Conservation (phyloP, 2,797 vertebrate species). For the Sebastes ruberrimus region DNA sequence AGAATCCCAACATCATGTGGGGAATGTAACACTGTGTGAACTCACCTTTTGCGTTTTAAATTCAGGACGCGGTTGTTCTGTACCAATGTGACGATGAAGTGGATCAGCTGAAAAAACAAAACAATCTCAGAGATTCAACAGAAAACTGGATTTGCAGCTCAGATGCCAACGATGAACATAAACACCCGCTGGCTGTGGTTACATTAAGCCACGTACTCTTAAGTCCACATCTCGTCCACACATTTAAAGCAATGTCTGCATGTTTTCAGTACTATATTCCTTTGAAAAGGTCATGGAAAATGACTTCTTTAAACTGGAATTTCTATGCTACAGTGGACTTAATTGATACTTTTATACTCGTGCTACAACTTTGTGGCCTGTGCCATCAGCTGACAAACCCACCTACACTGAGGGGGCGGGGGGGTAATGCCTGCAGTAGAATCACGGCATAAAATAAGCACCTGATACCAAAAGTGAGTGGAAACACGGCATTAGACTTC, state of each 20-base stretch:
- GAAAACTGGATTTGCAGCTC: neutral
- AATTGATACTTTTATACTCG: too few species aligned
- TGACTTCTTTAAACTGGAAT: too few species aligned
- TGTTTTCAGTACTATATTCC: too few species aligned
- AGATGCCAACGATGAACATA: neutral
- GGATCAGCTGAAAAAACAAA: conserved; percentile 86
- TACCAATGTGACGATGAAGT: conserved; percentile 95
- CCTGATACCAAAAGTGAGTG: neutral
- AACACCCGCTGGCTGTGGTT: neutral
- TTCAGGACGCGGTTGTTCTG: conserved; percentile 95
- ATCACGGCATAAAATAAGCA: neutral
- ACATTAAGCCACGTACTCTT: too few species aligned
- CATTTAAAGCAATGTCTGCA: too few species aligned
- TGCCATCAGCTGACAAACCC: neutral
- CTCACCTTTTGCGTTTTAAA: conserved; percentile 95
- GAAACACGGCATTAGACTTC: neutral
- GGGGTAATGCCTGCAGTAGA: too few species aligned
- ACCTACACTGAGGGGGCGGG: neutral
- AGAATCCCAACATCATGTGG: too few species aligned
- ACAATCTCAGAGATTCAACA: neutral
- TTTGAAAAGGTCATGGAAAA: too few species aligned
- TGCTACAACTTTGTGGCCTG: too few species aligned
- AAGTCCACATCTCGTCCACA: too few species aligned
- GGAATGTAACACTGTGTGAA: neutral
- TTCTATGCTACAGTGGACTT: too few species aligned